Evolutionary conservation across 2,888 invertebrate genomes (phyloP), one percentile per base, ranked within the genome.

Genomic region (Apamea monoglypha): DNA sequence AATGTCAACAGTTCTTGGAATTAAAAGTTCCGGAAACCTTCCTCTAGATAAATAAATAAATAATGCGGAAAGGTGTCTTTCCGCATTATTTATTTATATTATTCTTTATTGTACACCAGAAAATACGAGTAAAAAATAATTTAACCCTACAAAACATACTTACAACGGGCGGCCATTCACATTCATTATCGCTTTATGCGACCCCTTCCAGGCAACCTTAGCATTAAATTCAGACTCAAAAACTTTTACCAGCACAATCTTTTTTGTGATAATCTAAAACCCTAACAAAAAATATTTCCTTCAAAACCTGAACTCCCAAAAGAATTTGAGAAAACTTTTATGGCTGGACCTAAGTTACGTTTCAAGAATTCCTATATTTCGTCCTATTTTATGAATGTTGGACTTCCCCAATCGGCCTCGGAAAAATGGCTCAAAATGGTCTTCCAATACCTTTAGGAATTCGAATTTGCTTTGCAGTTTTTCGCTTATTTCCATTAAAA

Each of bases 401-500:
- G 83, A 78, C 78, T 83, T 53, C 75, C 59, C 74, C 82, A 72
- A 80, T 79, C 78, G 83, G 82, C 79, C 81, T 80, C 72, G 83
- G 71, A 91, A 93, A 91, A 92, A 92, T 92, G 88, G 88, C 83
- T 87, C 87, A 78, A 81, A 92, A 91, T 88, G 87, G 82, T 87
- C 89, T 91, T 91, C 88, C 91, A 91, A 92, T 92, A 91, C 82
- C 84, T 87, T 90, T 90, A 81, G 92, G 93, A 93, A 94, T 94
- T 90, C 90, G 86, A 90, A 90, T 91, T 92, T 90, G 85, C 89
- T 90, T 89, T 91, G 91, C 91, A 91, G 90, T 93, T 93, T 92
- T 93, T 92, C 90, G 86, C 84, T 90, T 91, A 89, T 92, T 94
- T 94, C 92, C 91, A 94, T 94, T 94, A 94, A 93, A 92, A 93